Evolutionary conservation across 1,140 invertebrate genomes (phyloP).

Genomic region (Scaptomyza graminum): DNA sequence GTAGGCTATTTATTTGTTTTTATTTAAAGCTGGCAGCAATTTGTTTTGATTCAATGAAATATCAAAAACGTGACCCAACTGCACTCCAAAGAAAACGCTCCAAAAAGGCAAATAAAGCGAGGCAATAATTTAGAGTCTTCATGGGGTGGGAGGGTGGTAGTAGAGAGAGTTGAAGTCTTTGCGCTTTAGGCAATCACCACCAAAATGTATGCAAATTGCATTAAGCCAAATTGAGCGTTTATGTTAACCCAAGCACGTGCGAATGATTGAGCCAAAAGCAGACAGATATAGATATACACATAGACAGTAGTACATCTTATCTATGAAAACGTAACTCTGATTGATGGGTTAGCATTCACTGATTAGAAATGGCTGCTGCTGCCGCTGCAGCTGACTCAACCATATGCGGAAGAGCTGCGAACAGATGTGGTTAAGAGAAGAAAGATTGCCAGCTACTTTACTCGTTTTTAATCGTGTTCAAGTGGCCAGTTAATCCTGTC

Average conservation of each 20-base stretch:
- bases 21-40: conserved; percentile 75
- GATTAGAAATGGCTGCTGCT: conserved; percentile 19
- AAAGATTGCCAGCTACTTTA: background rate
- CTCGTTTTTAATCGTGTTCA: conserved; percentile 63
- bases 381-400: conserved; percentile 14
- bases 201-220: conserved; percentile 74
- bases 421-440: conserved; percentile 5
- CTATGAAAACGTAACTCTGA: conserved; percentile 9
- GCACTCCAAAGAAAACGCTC: conserved; percentile 29
- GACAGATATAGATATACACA: conserved; percentile 9
- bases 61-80: conserved; percentile 79
- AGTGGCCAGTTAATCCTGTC: conserved; percentile 74
- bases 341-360: conserved; percentile 21
- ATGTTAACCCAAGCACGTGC: conserved; percentile 68
- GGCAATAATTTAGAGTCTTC: conserved; percentile 34
- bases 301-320: conserved; percentile 27
- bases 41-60: conserved; percentile 83
- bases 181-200: conserved; percentile 22
- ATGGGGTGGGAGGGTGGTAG: background rate
- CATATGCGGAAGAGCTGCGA: conserved; percentile 22
- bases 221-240: conserved; percentile 68
- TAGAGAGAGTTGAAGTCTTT: background rate
- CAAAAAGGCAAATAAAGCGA: conserved; percentile 21
- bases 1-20: conserved; percentile 62
- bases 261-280: conserved; percentile 56